Conservation (phyloP, 1,140 invertebrate species). For the Spodoptera frugiperda region DNA sequence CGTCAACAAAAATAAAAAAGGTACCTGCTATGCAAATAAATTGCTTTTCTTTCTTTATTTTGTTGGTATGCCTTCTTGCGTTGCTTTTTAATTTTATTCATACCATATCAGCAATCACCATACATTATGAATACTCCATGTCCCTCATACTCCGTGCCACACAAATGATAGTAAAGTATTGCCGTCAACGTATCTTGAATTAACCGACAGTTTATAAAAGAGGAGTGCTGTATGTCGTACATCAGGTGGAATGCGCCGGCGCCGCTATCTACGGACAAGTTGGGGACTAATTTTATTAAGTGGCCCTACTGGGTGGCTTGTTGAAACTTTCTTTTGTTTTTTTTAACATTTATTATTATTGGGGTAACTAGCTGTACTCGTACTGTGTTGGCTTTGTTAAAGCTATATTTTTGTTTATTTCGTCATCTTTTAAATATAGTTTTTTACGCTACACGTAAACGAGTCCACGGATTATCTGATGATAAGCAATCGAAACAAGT, state of each 20-base stretch:
- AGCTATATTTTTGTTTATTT: too few relatives aligned
- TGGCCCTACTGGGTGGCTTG: neutral
- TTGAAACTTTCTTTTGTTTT: neutral
- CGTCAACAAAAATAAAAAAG: too few relatives aligned
- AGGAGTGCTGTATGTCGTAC: neutral
- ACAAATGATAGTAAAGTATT: neutral
- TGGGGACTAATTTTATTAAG: slow-evolving; percentile 21
- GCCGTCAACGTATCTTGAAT: neutral
- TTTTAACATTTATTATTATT: neutral
- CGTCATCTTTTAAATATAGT: too few relatives aligned
- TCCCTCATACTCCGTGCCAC: neutral
- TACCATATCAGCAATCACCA: too few relatives aligned
- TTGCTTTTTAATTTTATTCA: too few relatives aligned
- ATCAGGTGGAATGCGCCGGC: neutral
- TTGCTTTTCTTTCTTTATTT: too few relatives aligned
- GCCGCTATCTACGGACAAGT: neutral
- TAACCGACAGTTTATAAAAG: slow-evolving; percentile 1
- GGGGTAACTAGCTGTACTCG: neutral
- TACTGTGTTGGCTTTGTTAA: neutral
- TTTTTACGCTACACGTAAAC: too few relatives aligned
- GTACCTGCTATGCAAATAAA: too few relatives aligned
- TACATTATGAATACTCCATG: too few relatives aligned
- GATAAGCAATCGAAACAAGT: too few relatives aligned
- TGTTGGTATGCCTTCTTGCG: too few relatives aligned
- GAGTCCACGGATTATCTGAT: too few relatives aligned